Percentiles rank a stretch among this genome's conserved stretches.
Conservation (phyloP, 1,140 invertebrate species). For the Rhyacophila brunnea region DNA sequence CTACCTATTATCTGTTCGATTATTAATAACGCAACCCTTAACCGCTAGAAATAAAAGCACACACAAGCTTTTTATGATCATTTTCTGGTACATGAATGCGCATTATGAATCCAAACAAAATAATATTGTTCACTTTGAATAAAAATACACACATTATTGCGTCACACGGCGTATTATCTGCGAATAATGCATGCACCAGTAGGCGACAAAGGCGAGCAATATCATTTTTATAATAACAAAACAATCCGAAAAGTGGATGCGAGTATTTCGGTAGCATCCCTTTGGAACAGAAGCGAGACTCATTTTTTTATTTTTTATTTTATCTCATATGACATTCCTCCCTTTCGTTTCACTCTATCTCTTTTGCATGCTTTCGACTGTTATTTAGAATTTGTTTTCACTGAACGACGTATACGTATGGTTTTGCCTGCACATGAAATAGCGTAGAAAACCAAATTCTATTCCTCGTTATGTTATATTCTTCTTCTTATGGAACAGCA, state of each 20-base stretch:
- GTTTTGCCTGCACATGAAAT: too few relatives aligned
- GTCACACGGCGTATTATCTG: slow-evolving; percentile 29
- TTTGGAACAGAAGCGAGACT: slow-evolving; percentile 11
- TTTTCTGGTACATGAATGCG: too few relatives aligned
- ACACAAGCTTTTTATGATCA: too few relatives aligned
- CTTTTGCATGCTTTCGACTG: too few relatives aligned
- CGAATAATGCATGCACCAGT: slow-evolving; percentile 35
- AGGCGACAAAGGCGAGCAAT: slow-evolving; percentile 29
- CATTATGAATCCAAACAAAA: too few relatives aligned
- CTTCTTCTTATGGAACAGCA: too few relatives aligned
- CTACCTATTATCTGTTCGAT: too few relatives aligned
- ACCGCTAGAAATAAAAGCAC: too few relatives aligned
- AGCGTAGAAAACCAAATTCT: too few relatives aligned
- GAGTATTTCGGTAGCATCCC: slow-evolving; percentile 16
- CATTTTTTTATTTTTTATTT: slow-evolving; percentile 16
- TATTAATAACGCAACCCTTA: too few relatives aligned
- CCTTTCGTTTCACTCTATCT: slow-evolving; percentile 1
- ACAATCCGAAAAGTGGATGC: slow-evolving; percentile 31
- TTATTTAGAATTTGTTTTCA: too few relatives aligned
- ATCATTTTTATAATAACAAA: slow-evolving; percentile 36
- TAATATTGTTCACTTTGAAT: slow-evolving; percentile 14
- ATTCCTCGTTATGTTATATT: too few relatives aligned
- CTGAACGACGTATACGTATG: background rate
- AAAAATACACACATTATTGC: slow-evolving; percentile 26
- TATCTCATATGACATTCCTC: slow-evolving; percentile 2